Percentiles rank a stretch among this genome's conserved stretches.
phyloP scores from a whole-genome alignment of 2,797 vertebrate species.

The Gobionotothen gibberifrons region DNA sequence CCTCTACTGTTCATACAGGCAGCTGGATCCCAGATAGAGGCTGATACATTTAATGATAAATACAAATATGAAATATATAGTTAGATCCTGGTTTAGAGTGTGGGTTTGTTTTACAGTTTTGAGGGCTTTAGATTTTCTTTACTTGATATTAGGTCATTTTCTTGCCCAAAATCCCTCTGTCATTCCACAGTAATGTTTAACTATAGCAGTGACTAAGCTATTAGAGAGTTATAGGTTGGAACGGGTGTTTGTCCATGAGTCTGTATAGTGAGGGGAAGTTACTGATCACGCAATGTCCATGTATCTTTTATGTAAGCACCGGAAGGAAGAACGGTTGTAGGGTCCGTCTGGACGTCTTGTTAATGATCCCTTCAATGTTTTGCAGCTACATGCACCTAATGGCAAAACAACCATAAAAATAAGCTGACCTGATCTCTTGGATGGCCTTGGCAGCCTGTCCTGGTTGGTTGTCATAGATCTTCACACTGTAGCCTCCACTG shows the following conservation, averaged over 20 bases:
- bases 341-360: neutral
- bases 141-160: neutral
- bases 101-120: neutral
- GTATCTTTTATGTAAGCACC: neutral
- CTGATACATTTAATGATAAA: neutral
- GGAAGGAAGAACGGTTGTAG: constrained; percentile 5
- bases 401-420: neutral
- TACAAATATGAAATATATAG: neutral
- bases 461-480: constrained; percentile 91
- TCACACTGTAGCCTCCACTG: constrained; percentile 91
- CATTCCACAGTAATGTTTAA: constrained; percentile 60
- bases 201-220: constrained; percentile 20
- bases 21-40: neutral
- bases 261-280: constrained; percentile 16
- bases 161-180: constrained; percentile 36
- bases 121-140: neutral
- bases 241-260: constrained; percentile 17
- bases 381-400: neutral
- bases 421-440: constrained; percentile 87
- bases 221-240: neutral
- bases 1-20: constrained; percentile 56
- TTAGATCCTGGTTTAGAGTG: neutral
- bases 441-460: constrained; percentile 87
- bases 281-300: constrained; percentile 20
- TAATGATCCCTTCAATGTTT: constrained; percentile 13